Evolutionary conservation across 2,888 invertebrate species (phyloP).

Genomic region (Clostera curtula): DNA sequence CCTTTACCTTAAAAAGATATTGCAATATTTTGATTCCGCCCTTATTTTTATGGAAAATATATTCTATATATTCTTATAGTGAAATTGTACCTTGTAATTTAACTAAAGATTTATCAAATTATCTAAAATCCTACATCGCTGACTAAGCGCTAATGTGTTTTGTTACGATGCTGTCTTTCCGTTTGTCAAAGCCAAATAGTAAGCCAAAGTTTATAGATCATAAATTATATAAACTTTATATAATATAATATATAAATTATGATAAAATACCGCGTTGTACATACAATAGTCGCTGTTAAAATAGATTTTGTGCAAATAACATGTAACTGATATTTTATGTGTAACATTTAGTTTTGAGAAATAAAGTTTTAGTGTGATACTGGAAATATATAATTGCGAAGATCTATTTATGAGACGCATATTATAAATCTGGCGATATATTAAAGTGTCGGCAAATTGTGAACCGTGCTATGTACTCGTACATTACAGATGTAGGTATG

Average conservation of each 20-base stretch:
- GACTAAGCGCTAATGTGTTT: constrained; percentile 6
- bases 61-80: constrained; percentile 37
- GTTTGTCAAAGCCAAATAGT: constrained; percentile 58
- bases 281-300: constrained; percentile 19
- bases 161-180: constrained; percentile 25
- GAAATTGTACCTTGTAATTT: constrained; percentile 16
- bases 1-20: not conserved
- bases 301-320: constrained; percentile 19
- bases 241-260: constrained; percentile 13
- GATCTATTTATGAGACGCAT: too few relatives aligned
- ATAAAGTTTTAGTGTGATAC: too few relatives aligned
- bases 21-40: constrained; percentile 29
- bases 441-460: too few relatives aligned
- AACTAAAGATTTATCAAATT: too few relatives aligned
- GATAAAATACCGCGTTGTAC: constrained; percentile 20
- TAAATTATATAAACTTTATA: constrained; percentile 18
- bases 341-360: constrained; percentile 14
- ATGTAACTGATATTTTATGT: constrained; percentile 21
- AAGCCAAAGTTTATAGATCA: constrained; percentile 56
- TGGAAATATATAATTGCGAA: constrained; percentile 13
- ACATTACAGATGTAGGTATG: too few relatives aligned
- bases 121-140: not conserved
- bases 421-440: too few relatives aligned
- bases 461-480: too few relatives aligned
- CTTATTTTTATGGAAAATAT: constrained; percentile 42